Percentiles rank a stretch among this genome's conserved stretches.
Conservation (phyloP, 1,140 invertebrate species). For the Bombus impatiens region DNA sequence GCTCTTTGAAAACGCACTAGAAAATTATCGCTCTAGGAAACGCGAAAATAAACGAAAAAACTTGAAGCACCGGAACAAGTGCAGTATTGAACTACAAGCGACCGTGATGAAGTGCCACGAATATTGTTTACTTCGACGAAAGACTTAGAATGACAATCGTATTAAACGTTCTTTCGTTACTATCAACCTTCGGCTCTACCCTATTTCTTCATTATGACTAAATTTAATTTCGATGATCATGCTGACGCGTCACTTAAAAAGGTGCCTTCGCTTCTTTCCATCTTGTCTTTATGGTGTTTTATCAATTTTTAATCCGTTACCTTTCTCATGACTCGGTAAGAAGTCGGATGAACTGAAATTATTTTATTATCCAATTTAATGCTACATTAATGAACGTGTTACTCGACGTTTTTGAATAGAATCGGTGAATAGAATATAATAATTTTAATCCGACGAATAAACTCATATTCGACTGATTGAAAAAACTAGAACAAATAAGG, state of each 20-base stretch:
- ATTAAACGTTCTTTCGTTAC: background rate
- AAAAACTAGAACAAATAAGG: too few relatives aligned
- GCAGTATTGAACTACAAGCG: constrained; percentile 19
- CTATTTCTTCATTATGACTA: background rate
- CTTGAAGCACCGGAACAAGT: constrained; percentile 17
- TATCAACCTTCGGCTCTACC: background rate
- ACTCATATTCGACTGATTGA: too few relatives aligned
- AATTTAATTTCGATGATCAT: background rate
- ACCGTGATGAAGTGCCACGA: constrained; percentile 11
- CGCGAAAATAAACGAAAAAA: constrained; percentile 17
- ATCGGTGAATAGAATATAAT: too few relatives aligned
- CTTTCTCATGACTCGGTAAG: too few relatives aligned
- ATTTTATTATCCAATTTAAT: too few relatives aligned
- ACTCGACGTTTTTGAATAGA: too few relatives aligned
- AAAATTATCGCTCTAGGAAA: constrained; percentile 19
- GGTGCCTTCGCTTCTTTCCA: background rate
- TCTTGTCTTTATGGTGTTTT: background rate
- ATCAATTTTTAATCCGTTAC: too few relatives aligned
- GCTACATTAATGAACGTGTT: too few relatives aligned
- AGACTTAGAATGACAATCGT: background rate
- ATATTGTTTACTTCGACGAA: background rate
- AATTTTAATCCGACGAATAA: too few relatives aligned
- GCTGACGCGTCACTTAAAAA: background rate
- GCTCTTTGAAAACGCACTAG: constrained; percentile 1
- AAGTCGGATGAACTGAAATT: too few relatives aligned